Evolutionary conservation across 2,888 invertebrate genomes (phyloP).

Genomic region (Cyclophora albipunctata): DNA sequence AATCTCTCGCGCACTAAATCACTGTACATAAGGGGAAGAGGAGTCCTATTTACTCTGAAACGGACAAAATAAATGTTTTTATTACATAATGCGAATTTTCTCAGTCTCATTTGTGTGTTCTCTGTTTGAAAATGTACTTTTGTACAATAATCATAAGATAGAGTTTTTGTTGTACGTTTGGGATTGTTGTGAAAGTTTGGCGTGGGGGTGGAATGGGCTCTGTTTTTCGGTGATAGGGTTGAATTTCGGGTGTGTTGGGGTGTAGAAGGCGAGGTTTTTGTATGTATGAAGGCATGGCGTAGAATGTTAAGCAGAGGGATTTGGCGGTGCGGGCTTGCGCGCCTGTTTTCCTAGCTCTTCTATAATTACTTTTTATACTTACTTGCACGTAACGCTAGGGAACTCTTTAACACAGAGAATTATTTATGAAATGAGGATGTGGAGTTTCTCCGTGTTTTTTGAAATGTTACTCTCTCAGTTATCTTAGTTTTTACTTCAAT

Average conservation of each 20-base stretch:
- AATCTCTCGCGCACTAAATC: constrained; percentile 73
- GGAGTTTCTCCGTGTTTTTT: too few relatives aligned
- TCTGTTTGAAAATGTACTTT: constrained; percentile 28
- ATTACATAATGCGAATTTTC: constrained; percentile 73
- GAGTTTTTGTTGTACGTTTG: constrained; percentile 26
- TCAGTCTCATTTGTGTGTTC: constrained; percentile 48
- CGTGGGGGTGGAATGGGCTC: constrained; percentile 21
- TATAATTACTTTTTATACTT: constrained; percentile 22
- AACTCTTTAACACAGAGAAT: background rate
- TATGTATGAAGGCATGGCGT: constrained; percentile 66
- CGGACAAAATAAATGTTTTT: constrained; percentile 74
- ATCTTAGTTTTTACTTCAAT: too few relatives aligned
- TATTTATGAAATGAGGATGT: too few relatives aligned
- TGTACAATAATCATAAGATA: constrained; percentile 22
- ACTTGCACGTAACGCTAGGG: constrained; percentile 1
- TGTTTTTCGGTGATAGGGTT: constrained; percentile 23
- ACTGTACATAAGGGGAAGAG: constrained; percentile 70
- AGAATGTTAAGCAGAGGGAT: constrained; percentile 73
- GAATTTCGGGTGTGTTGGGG: constrained; percentile 27
- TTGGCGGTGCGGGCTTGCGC: constrained; percentile 41
- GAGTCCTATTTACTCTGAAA: constrained; percentile 69
- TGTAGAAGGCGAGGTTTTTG: constrained; percentile 46
- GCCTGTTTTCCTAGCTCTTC: constrained; percentile 34
- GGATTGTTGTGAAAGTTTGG: constrained; percentile 9
- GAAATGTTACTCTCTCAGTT: too few relatives aligned